phyloP scores from a whole-genome alignment of 2,113 vertebrate genomes.

The Macrotis lagotis region DNA sequence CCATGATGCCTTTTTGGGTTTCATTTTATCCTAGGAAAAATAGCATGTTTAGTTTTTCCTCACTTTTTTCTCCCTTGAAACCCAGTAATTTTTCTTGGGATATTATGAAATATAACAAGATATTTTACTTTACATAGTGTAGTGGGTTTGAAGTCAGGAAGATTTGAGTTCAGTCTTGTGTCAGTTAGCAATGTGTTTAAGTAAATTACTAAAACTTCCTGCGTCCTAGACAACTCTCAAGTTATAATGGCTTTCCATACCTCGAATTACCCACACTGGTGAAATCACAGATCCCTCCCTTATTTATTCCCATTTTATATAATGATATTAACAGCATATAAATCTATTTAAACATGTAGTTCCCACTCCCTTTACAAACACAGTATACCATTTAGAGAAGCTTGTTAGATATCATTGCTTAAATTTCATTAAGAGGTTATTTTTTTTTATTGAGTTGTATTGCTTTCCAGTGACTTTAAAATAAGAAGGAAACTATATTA shows the following conservation, averaged over 20 bases:
- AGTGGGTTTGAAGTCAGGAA: background rate
- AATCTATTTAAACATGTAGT: background rate
- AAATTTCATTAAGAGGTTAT: constrained; percentile 32
- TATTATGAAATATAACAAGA: background rate
- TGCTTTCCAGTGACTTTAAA: constrained; percentile 47
- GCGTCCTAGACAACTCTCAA: background rate
- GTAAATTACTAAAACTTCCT: background rate
- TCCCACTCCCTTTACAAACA: constrained; percentile 19
- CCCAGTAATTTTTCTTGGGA: background rate
- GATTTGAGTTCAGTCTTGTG: background rate
- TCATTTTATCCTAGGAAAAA: background rate
- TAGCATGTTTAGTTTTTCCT: background rate
- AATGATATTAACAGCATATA: background rate
- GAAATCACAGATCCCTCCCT: background rate
- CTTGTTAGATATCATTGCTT: constrained; percentile 8
- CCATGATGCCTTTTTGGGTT: background rate
- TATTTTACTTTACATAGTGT: background rate
- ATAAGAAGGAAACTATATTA: constrained; percentile 40
- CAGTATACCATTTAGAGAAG: constrained; percentile 12
- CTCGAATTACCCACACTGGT: background rate
- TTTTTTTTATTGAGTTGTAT: constrained; percentile 28
- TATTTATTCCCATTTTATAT: background rate
- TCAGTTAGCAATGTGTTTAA: background rate
- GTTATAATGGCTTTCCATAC: background rate
- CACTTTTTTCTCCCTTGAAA: background rate